phyloP scores from a whole-genome alignment of 2,797 vertebrate species.

The Carcharodon carcharias region DNA sequence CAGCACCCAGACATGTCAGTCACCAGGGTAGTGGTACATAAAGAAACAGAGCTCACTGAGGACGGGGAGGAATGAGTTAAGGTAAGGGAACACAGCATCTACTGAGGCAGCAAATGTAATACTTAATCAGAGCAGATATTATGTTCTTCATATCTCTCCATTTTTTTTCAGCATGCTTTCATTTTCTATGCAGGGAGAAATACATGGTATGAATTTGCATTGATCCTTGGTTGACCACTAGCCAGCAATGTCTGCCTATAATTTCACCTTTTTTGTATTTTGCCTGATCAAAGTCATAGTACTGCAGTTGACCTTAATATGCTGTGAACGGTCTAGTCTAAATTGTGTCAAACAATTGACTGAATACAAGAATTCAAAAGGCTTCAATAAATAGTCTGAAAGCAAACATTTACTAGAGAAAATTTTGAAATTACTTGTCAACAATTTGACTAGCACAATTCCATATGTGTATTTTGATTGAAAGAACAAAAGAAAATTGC shows the following conservation, averaged over 20 bases:
- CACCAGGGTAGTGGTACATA: slow-evolving; percentile 96
- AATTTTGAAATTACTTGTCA: background rate
- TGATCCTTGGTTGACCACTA: background rate
- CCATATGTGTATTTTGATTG: background rate
- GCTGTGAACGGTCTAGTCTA: background rate
- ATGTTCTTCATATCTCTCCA: background rate
- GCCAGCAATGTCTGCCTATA: background rate
- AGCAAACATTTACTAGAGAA: background rate
- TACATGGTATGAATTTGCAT: background rate
- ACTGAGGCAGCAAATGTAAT: background rate
- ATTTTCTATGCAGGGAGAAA: background rate
- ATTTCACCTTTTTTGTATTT: background rate
- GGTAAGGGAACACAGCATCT: slow-evolving; percentile 47
- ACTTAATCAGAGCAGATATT: background rate
- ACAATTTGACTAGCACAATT: background rate
- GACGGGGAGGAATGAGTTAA: slow-evolving; percentile 67
- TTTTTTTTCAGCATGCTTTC: background rate
- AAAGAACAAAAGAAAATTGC: background rate
- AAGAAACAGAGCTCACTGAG: slow-evolving; percentile 92
- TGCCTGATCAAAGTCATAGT: background rate
- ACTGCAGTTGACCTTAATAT: background rate
- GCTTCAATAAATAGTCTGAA: background rate
- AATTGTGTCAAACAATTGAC: background rate
- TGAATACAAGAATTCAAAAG: background rate
- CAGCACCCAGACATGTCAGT: slow-evolving; percentile 99